Evolutionary conservation across 2,888 invertebrate species (phyloP).

Genomic region (Heliconius ethilla): DNA sequence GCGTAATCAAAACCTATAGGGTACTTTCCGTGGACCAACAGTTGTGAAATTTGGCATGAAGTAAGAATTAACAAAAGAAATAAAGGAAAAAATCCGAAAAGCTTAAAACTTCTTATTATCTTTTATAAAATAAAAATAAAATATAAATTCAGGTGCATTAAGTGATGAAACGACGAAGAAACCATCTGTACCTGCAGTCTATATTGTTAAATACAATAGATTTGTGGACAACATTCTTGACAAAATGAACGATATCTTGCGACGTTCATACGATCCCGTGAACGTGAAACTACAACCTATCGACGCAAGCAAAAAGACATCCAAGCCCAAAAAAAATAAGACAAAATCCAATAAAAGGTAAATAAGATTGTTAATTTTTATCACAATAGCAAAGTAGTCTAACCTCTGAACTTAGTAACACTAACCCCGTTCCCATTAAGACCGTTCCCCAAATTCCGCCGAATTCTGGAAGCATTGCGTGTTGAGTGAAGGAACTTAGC

Average conservation of each 20-base stretch:
- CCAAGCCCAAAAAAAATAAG: constrained; percentile 77
- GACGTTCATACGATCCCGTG: constrained; percentile 91
- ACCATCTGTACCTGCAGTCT: constrained; percentile 84
- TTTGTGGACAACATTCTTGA: constrained; percentile 92
- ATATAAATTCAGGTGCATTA: constrained; percentile 73
- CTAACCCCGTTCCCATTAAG: no score
- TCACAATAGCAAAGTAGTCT: no score
- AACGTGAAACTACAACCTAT: constrained; percentile 86
- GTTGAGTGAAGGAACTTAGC: no score
- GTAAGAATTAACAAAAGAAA: no score
- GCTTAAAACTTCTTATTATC: not conserved
- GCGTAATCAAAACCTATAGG: no score
- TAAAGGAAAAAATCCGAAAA: no score
- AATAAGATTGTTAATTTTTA: constrained; percentile 33
- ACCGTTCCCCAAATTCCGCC: no score
- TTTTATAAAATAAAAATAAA: not conserved
- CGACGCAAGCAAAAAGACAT: constrained; percentile 78
- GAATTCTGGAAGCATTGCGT: no score
- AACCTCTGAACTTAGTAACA: no score
- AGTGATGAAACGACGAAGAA: constrained; percentile 66
- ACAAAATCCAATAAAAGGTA: constrained; percentile 70
- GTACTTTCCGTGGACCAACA: no score
- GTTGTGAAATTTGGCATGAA: no score
- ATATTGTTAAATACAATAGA: constrained; percentile 91
- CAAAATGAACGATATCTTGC: constrained; percentile 90